These are phyloP conservation scores for Chesias legatella DNA, from an alignment of 2,888 invertebrate species.

Conservation along the genomic window DNA sequence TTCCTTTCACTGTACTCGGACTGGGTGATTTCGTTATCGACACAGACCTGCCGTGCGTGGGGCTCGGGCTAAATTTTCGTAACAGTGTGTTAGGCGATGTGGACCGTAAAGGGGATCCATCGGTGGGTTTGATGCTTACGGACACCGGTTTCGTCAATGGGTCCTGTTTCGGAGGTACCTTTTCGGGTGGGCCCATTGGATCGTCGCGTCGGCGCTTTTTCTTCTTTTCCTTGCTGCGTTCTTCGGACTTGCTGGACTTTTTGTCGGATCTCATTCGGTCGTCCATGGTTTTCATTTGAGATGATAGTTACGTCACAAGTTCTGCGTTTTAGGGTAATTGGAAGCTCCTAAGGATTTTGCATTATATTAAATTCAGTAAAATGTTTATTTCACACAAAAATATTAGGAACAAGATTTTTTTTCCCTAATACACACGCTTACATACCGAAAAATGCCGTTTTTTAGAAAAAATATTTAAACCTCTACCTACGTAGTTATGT, in stretches of 20 bases:
- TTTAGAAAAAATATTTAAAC: too few relatives aligned
- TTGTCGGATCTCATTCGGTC: conserved; percentile 70
- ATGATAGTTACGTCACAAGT: too few relatives aligned
- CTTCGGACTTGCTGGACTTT: conserved; percentile 70
- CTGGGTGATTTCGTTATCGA: conserved; percentile 83
- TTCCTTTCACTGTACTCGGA: conserved; percentile 60
- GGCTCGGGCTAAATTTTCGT: conserved; percentile 86
- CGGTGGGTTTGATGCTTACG: conserved; percentile 86
- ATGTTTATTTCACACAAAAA: too few relatives aligned
- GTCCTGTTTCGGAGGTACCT: conserved; percentile 87
- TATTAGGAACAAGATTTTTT: too few relatives aligned
- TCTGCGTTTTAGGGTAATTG: too few relatives aligned
- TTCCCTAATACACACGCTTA: too few relatives aligned
- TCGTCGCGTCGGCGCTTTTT: conserved; percentile 88
- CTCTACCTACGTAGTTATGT: too few relatives aligned
- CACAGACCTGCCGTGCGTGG: conserved; percentile 83
- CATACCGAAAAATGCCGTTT: too few relatives aligned
- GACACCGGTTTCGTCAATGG: conserved; percentile 86
- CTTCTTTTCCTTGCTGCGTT: conserved; percentile 83
- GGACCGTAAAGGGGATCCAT: conserved; percentile 82
- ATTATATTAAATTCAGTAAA: too few relatives aligned
- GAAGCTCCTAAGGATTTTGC: too few relatives aligned
- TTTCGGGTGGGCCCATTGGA: conserved; percentile 91
- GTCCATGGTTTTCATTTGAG: conserved; percentile 74
- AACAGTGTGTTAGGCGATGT: conserved; percentile 84